Evolutionary conservation across 1,140 invertebrate genomes (phyloP), one percentile per base, ranked within the genome.

Genomic region (Cataglyphis hispanica): DNA sequence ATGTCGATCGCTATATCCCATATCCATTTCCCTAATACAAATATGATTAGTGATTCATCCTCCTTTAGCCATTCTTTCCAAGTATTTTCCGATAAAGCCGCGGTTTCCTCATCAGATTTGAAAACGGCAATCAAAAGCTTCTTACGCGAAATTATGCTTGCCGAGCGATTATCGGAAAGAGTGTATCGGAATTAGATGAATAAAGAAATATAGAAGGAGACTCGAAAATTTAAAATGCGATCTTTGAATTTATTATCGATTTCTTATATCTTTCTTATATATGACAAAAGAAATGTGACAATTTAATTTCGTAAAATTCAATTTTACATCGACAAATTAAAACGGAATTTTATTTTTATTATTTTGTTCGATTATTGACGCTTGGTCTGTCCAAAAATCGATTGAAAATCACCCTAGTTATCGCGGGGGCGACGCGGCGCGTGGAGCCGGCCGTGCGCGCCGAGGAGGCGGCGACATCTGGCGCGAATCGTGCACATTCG

Each of bases 21-120:
- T 27, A 22, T 58, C 53, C n/a, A 58, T 75, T 75, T 75, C 7
- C 13, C 53, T 31, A 37, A 60, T 75, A 60, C 4, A 22, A 37
- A 3, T 13, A 19, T 22, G 5, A 13, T 56, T 60, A 22, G 11
- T 60, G 31, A 75, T 1, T 75, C 53, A 37, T 74, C 1, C 0
- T 31, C 4, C 4, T 10, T 56, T 16, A n/a, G n/a, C 6, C 1
- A 22, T 3, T 72, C 11, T 58, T 25, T 19, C 1, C 25, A 50
- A 74, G 34, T 2, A n/a, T 37, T 19, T 25, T 70, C 6, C 53
- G 7, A 13, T 1, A 56, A 43, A 13, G 7, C 46, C 22, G 11
- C 4, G 7, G 1, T 46, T 69, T 46, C 13, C n/a, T 69, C 31
- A 31, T n/a, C 25, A 5, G 46, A 10, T 10, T 50, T n/a, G 10